These are phyloP conservation scores for Yponomeuta plumbellus DNA, from an alignment of 2,888 invertebrate genomes.

Conservation along the genomic window DNA sequence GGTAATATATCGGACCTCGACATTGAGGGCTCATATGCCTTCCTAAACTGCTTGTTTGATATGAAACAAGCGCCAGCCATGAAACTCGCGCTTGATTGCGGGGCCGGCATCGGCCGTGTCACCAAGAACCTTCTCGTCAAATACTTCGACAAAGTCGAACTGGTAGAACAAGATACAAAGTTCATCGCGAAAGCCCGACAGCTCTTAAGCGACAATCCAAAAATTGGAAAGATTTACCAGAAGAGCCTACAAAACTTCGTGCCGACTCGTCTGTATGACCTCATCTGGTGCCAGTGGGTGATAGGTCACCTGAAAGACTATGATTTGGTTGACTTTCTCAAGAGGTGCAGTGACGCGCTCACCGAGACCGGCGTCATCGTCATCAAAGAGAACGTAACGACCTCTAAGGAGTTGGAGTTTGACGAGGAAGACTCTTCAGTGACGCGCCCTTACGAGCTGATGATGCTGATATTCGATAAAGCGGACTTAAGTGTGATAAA, in stretches of 20 bases:
- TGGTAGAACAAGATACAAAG: constrained; percentile 92
- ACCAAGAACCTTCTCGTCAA: constrained; percentile 88
- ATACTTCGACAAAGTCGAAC: constrained; percentile 88
- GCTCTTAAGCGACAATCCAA: constrained; percentile 55
- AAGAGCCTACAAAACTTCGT: constrained; percentile 89
- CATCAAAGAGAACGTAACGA: constrained; percentile 84
- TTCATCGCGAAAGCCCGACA: constrained; percentile 86
- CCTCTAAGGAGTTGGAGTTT: constrained; percentile 77
- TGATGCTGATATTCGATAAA: constrained; percentile 80
- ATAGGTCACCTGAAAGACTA: constrained; percentile 89
- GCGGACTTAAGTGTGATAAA: constrained; percentile 83
- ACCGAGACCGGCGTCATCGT: constrained; percentile 47
- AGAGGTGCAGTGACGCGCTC: constrained; percentile 73
- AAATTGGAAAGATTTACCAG: constrained; percentile 82
- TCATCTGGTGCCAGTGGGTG: constrained; percentile 99
- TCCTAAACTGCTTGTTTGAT: constrained; percentile 77
- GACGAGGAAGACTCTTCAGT: constrained; percentile 94
- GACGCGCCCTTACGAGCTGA: constrained; percentile 83
- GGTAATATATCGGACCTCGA: constrained; percentile 90
- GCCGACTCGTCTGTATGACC: constrained; percentile 88
- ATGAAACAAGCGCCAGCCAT: constrained; percentile 72
- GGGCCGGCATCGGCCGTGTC: constrained; percentile 97
- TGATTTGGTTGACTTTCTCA: constrained; percentile 85
- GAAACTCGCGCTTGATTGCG: constrained; percentile 91
- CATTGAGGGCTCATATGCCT: constrained; percentile 88